Evolutionary conservation across 2,113 vertebrate genomes (phyloP).

Genomic region (Vulpes lagopus): DNA sequence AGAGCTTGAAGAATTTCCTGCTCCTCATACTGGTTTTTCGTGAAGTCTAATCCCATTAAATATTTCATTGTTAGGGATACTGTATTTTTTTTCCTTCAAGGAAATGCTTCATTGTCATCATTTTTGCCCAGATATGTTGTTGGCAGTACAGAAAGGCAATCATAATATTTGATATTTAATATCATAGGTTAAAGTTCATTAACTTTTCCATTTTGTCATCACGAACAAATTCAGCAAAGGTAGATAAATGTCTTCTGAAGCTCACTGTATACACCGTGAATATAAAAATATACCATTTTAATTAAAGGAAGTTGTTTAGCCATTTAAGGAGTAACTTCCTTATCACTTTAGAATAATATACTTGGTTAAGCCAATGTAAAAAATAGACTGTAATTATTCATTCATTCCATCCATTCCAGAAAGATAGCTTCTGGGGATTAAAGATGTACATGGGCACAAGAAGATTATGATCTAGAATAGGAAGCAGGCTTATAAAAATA

Average conservation of each 20-base stretch:
- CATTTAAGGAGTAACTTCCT: background rate
- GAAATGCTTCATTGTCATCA: background rate
- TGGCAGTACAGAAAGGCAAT: background rate
- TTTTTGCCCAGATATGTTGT: background rate
- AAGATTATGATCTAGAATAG: background rate
- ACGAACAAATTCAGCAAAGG: background rate
- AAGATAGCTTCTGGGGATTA: background rate
- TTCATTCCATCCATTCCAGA: background rate
- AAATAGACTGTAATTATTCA: constrained; percentile 23
- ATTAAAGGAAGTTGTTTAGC: background rate
- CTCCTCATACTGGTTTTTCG: background rate
- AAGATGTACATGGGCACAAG: background rate
- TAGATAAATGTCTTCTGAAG: background rate
- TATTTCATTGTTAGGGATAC: constrained; percentile 1
- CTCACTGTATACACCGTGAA: background rate
- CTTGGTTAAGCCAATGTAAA: background rate
- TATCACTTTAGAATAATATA: background rate
- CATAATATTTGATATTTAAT: background rate
- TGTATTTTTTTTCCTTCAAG: background rate
- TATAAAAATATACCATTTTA: background rate
- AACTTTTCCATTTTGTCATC: background rate
- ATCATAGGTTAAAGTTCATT: background rate
- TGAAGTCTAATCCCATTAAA: background rate
- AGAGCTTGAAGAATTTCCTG: background rate
- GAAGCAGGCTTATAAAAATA: background rate